Base-by-base conservation (phyloP, 53 echinoderm and acorn worm genomes). In the Glandiceps talaboti region DNA sequence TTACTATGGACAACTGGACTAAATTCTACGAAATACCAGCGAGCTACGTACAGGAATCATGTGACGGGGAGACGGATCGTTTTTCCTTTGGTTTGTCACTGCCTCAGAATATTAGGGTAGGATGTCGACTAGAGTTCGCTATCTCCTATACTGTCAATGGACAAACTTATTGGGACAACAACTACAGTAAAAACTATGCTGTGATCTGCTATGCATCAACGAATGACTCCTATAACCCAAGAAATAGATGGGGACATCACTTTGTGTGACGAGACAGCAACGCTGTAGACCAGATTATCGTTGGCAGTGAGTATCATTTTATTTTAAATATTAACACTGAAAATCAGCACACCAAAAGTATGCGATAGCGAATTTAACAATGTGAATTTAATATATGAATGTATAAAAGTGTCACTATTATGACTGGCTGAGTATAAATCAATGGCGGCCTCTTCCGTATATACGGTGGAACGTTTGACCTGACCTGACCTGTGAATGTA, bases 11-110 rank as follows among this genome's bases (percentile, higher is more conserved):
- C 82, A 80, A 86, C 1, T 93, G 93, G 93, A 87, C 75, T 28
- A 90, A 80, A 1, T 93, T 88, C 77, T 81, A 87, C 29, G 93
- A 93, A 31, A 84, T 87, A 29, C 86, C 86, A 74, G 93, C 90
- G 0, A 82, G 80, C 30, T 93, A 93, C 74, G 93, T 93, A 0
- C 86, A 85, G 72, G 86, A 85, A 20, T 93, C 93, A 14, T 88
- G 82, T 33, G 88, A 93, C 64, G 93, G 93, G 0, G 88, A 90
- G 14, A 93, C 90, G 27, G 93, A 93, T 75, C 83, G 93, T 1
- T 93, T 90, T 81, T 93, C 93, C 27, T 93, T 93, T 79, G 93
- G 93, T 0, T 75, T 93, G 27, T 87, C 93, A 0, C 84, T 86
- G 27, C 93, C 90, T 0, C 77, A 85, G 31, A 87, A 85, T 32